A percentile compares a stretch with the other conserved stretches of the same genome.
Evolutionary conservation across 2,888 invertebrate genomes (phyloP).

Genomic region (Sipha maydis): DNA sequence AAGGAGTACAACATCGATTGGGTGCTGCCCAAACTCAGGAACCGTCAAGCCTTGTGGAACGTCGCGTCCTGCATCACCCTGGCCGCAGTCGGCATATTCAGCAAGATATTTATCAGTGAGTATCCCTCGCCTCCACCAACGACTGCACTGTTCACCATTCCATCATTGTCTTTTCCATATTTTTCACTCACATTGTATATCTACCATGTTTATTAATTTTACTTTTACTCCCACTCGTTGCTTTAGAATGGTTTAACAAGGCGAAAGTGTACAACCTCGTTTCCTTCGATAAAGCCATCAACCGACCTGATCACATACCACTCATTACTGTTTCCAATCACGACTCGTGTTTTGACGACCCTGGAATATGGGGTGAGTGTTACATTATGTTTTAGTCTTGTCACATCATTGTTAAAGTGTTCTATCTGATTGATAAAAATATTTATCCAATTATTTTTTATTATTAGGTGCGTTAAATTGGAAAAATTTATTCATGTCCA

Average conservation of each 20-base stretch:
- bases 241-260: slow-evolving; percentile 82
- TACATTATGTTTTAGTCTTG: neutral
- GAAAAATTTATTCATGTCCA: slow-evolving; percentile 66
- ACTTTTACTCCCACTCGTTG: slow-evolving; percentile 64
- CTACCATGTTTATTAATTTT: too few species aligned
- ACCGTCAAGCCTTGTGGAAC: slow-evolving; percentile 78
- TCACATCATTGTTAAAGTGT: neutral
- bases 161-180: too few species aligned
- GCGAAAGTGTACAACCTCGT: slow-evolving; percentile 84
- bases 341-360: slow-evolving; percentile 97
- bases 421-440: neutral
- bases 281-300: slow-evolving; percentile 75
- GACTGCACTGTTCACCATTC: too few species aligned
- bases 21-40: slow-evolving; percentile 82
- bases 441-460: neutral
- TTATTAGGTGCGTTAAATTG: slow-evolving; percentile 68
- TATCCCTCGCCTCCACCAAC: slow-evolving; percentile 62
- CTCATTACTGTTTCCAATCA: slow-evolving; percentile 95
- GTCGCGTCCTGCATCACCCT: slow-evolving; percentile 84
- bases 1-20: slow-evolving; percentile 82
- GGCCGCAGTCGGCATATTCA: slow-evolving; percentile 85
- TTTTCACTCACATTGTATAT: too few species aligned
- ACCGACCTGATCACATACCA: slow-evolving; percentile 79
- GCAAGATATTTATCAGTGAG: slow-evolving; percentile 86
- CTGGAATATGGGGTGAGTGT: slow-evolving; percentile 88